phyloP scores from a whole-genome alignment of 2,113 vertebrate species.

The Erythrocercus mccallii region DNA sequence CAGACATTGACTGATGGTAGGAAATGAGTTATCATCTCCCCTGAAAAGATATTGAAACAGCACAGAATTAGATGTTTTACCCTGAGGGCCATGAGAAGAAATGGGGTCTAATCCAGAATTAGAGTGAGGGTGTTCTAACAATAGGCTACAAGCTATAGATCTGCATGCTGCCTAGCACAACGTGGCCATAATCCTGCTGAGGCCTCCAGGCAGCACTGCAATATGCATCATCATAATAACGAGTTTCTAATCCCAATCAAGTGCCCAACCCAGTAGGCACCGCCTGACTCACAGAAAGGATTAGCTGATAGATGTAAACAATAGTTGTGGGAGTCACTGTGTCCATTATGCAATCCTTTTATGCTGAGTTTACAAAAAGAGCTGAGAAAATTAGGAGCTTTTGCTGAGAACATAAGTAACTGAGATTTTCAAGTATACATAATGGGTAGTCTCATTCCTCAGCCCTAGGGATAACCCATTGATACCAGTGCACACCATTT shows the following conservation, averaged over 20 bases:
- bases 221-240: slow-evolving; percentile 1
- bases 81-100: neutral
- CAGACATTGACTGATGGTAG: neutral
- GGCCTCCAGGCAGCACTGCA: slow-evolving; percentile 15
- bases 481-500: neutral
- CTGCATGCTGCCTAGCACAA: neutral
- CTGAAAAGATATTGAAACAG: neutral
- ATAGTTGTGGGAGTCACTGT: neutral
- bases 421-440: neutral
- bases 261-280: slow-evolving; percentile 43
- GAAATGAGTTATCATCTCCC: neutral
- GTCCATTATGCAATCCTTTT: slow-evolving; percentile 24
- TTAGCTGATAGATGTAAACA: slow-evolving; percentile 47
- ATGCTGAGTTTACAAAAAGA: slow-evolving; percentile 36
- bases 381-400: slow-evolving; percentile 22
- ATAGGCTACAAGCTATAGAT: neutral
- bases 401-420: slow-evolving; percentile 20
- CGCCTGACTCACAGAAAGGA: slow-evolving; percentile 10
- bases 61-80: neutral
- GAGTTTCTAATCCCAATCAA: slow-evolving; percentile 29
- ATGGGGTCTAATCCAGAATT: slow-evolving; percentile 1
- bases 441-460: neutral
- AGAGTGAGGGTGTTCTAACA: neutral
- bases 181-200: neutral
- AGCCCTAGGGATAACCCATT: neutral